Conservation (phyloP, 2,797 vertebrate species). For the Urocyon cinereoargenteus region DNA sequence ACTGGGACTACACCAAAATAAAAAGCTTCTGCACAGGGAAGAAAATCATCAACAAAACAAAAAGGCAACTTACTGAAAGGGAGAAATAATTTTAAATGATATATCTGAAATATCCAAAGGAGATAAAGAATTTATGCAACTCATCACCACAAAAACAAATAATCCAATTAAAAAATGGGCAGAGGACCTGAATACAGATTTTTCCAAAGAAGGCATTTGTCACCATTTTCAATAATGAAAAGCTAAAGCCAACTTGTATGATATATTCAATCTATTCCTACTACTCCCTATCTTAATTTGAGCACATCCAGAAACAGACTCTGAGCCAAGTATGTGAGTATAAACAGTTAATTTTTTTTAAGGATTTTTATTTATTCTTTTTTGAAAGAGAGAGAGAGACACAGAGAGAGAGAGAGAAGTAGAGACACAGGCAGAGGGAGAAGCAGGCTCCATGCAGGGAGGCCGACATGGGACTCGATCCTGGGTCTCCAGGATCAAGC, state of each 20-base stretch:
- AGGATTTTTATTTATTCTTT: too few species aligned
- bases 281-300: neutral
- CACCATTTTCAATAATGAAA: constrained; percentile 25
- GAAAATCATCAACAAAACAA: neutral
- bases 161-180: neutral
- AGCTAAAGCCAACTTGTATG: neutral
- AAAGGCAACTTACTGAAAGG: neutral
- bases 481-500: too few species aligned
- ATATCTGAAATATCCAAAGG: neutral
- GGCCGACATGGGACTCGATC: too few species aligned
- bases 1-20: neutral
- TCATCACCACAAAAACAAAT: neutral
- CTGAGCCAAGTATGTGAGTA: neutral
- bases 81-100: neutral
- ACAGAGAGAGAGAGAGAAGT: too few species aligned
- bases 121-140: neutral
- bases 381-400: too few species aligned
- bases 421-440: too few species aligned
- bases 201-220: neutral
- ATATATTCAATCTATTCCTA: neutral
- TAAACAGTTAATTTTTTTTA: neutral
- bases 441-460: too few species aligned
- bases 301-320: neutral
- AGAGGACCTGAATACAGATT: neutral
- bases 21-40: neutral